A percentile compares a stretch with the other conserved stretches of the same genome.
phyloP scores from a whole-genome alignment of 2,888 invertebrate species.

The Andrena haemorrhoa region DNA sequence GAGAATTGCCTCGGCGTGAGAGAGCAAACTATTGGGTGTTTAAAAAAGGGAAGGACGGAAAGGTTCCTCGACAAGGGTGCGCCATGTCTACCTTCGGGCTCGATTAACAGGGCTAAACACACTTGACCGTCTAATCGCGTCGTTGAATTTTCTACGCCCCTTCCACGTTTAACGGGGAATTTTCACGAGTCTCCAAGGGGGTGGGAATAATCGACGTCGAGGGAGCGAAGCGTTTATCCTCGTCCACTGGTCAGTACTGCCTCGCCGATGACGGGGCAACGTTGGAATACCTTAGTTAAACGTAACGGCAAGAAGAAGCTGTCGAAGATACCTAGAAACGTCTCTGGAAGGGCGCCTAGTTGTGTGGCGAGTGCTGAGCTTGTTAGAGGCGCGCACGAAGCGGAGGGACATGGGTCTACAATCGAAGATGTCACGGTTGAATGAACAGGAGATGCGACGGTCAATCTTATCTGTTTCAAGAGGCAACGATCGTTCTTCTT shows the following conservation, averaged over 20 bases:
- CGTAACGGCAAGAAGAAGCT: neutral
- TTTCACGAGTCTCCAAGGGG: neutral
- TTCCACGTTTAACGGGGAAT: neutral
- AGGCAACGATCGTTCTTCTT: constrained; percentile 12
- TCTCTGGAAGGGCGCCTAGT: neutral
- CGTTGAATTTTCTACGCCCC: constrained; percentile 7
- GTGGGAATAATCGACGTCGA: neutral
- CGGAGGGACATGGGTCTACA: constrained; percentile 11
- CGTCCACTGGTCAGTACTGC: neutral
- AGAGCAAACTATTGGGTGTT: constrained; percentile 6
- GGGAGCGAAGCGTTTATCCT: neutral
- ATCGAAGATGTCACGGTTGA: constrained; percentile 50
- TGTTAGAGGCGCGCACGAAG: constrained; percentile 29
- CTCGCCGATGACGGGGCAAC: neutral
- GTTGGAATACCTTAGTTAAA: neutral
- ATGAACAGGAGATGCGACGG: constrained; percentile 30
- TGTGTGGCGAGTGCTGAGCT: constrained; percentile 17
- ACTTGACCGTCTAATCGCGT: constrained; percentile 34
- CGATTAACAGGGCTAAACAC: constrained; percentile 48
- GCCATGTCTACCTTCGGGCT: constrained; percentile 14
- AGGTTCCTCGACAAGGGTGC: constrained; percentile 13
- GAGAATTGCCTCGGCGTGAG: constrained; percentile 15
- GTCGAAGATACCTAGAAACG: neutral
- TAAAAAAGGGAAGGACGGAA: constrained; percentile 28
- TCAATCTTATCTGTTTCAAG: constrained; percentile 42